Percentiles rank a stretch among this genome's conserved stretches.
phyloP scores from a whole-genome alignment of 2,797 vertebrate species.

The Gymnoscopelus braueri region DNA sequence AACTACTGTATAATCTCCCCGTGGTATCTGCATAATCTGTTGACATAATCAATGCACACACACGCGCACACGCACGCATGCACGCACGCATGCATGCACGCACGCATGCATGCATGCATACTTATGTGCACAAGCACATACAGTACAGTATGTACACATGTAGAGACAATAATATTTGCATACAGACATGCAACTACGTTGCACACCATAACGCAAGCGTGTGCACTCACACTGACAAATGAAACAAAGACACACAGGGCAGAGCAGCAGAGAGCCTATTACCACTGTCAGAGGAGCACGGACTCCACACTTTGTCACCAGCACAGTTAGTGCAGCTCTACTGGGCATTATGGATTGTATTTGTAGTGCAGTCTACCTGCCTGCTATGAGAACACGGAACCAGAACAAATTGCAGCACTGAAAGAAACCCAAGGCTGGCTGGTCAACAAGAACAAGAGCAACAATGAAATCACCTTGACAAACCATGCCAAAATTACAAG shows the following conservation, averaged over 20 bases:
- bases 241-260: neutral
- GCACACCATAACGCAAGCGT: no score
- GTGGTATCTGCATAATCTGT: neutral
- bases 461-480: constrained; percentile 25
- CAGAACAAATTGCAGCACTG: constrained; percentile 2
- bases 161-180: no score
- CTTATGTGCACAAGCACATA: constrained; percentile 2
- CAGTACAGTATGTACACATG: no score
- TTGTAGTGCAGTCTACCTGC: constrained; percentile 30
- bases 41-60: neutral
- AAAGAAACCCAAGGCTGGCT: constrained; percentile 11
- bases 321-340: constrained; percentile 51
- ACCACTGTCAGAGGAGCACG: constrained; percentile 60
- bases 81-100: neutral
- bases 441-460: constrained; percentile 9
- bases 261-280: constrained; percentile 58
- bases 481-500: no score
- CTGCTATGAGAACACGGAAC: constrained; percentile 30
- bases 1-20: neutral
- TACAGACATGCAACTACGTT: neutral
- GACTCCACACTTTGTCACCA: constrained; percentile 62
- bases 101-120: neutral
- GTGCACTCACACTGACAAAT: no score
- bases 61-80: neutral
- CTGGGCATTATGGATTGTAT: constrained; percentile 39